phyloP scores from a whole-genome alignment of 1,140 invertebrate species.

The Dreissena rostriformis region DNA sequence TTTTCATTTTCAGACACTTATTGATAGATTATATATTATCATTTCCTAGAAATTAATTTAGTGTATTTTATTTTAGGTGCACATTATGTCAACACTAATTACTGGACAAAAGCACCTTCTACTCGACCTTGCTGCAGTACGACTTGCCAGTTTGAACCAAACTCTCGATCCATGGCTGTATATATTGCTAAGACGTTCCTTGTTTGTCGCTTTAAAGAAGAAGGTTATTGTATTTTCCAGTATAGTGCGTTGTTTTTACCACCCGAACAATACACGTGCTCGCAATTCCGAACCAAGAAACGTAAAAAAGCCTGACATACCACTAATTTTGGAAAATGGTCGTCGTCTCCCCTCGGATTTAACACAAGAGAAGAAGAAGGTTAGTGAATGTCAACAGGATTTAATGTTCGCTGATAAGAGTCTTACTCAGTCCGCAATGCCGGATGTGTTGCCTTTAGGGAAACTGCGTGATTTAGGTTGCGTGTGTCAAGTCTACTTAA shows the following conservation, averaged over 20 bases:
- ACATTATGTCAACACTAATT: conserved; percentile 69
- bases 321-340: too few species aligned
- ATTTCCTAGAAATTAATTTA: not conserved
- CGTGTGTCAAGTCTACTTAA: too few species aligned
- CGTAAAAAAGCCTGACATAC: too few species aligned
- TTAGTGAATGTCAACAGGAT: conserved; percentile 1
- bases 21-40: too few species aligned
- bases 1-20: too few species aligned
- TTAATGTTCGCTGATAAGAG: not conserved
- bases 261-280: too few species aligned
- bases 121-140: conserved; percentile 73
- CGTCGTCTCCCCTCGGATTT: too few species aligned
- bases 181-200: conserved; percentile 79
- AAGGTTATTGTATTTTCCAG: too few species aligned
- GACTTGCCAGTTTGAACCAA: conserved; percentile 81
- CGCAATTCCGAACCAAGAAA: too few species aligned
- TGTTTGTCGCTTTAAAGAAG: conserved; percentile 17
- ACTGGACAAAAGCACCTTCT: conserved; percentile 60
- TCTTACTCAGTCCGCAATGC: not conserved
- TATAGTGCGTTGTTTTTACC: too few species aligned
- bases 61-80: conserved; percentile 62
- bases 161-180: conserved; percentile 82
- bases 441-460: not conserved
- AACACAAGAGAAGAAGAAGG: too few species aligned
- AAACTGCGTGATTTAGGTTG: too few species aligned